Conservation (phyloP, 2,797 vertebrate genomes). For the Clarias platycephalus region DNA sequence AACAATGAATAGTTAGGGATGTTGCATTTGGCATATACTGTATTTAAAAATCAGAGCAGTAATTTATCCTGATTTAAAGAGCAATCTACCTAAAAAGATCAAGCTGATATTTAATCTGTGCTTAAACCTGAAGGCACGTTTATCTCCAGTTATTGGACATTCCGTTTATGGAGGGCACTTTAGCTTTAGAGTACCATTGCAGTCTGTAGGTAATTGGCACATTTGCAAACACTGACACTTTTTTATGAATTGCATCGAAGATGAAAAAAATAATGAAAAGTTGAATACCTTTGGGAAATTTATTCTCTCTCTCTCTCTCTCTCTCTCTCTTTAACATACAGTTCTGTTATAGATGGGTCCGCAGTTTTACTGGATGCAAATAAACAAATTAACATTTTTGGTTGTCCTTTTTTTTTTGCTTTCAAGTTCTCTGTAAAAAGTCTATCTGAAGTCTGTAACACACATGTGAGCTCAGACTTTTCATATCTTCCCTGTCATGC, state of each 20-base stretch:
- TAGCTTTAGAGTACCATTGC: background rate
- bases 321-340: too few species aligned
- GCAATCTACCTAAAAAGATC: background rate
- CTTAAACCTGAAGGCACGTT: background rate
- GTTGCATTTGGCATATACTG: background rate
- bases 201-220: slow-evolving; percentile 15
- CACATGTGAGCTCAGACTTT: background rate
- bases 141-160: background rate
- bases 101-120: background rate
- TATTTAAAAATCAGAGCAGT: background rate
- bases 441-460: background rate
- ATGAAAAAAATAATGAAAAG: background rate
- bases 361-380: background rate
- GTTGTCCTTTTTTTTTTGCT: background rate
- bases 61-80: background rate
- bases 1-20: background rate
- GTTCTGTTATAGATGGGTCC: background rate
- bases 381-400: background rate
- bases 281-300: background rate
- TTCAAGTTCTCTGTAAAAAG: background rate
- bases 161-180: background rate
- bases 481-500: background rate
- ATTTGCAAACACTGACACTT: background rate
- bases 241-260: background rate
- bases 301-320: too few species aligned